Evolutionary conservation across 2,113 vertebrate species (phyloP).

Genomic region (Eulemur macaco): DNA sequence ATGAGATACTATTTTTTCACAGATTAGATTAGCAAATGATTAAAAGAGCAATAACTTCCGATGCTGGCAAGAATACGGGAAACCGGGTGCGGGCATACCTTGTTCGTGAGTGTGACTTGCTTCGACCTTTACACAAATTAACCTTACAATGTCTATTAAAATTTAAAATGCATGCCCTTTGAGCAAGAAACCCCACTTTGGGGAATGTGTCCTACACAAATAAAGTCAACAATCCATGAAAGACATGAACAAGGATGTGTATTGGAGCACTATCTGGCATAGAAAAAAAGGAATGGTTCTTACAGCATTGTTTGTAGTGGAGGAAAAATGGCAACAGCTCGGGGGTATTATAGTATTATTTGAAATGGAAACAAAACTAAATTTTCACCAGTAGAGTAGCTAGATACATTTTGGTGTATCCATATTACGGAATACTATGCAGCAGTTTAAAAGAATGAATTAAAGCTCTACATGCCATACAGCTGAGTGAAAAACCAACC

Average conservation of each 20-base stretch:
- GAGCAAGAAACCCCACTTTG: background rate
- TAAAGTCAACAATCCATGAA: background rate
- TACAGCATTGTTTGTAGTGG: too few species aligned
- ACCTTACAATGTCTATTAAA: background rate
- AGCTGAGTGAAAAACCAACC: background rate
- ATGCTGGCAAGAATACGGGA: accelerated
- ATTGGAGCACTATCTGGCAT: too few species aligned
- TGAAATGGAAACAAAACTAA: background rate
- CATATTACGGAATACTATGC: background rate
- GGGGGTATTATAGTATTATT: background rate
- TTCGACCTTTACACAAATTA: background rate
- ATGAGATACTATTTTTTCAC: background rate
- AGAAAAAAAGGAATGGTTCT: background rate
- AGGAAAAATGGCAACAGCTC: background rate
- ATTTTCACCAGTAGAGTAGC: background rate
- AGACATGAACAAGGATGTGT: background rate
- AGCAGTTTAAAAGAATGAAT: background rate
- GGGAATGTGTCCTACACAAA: background rate
- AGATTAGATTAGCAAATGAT: background rate
- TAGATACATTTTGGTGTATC: too few species aligned
- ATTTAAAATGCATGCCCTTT: background rate
- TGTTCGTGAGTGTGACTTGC: background rate
- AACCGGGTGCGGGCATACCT: accelerated
- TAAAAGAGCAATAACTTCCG: background rate
- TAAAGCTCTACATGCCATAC: background rate